Base-by-base conservation (phyloP, 2,888 invertebrate genomes). In the Cyclophora albipunctata region DNA sequence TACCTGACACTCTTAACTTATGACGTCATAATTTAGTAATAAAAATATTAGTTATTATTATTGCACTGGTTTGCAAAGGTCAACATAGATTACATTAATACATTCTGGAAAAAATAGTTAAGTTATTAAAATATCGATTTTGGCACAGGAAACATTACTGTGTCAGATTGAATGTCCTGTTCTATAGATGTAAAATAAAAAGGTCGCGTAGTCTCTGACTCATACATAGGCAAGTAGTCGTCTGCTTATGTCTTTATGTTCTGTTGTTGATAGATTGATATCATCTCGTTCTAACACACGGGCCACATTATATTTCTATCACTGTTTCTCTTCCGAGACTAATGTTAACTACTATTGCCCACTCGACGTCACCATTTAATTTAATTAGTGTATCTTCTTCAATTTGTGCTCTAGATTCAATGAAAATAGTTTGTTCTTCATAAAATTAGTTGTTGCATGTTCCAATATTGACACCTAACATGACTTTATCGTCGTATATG, bases 281-380 rank as follows among this genome's bases (percentile, higher is more conserved):
- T 67, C 60, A 69, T 84, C 83, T 81, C 78, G 58, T 73, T 84
- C 80, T 58, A 62, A 63, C 78, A 56, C 61, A 57, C 54, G 47
- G 56, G 54, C 60, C 53, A 58, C 60, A 52, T 64, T 79, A 69
- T 69, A 60, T 20, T 20, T 69, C 68, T 71, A 64, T 83, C 76
- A 69, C 75, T 68, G 62, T 79, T 75, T 72, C 70, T 68, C 62
- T 51, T 59, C 63, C 60, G 71, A 67, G 67, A 69, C 69, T 67
- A 64, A 60, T 69, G 62, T 70, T 69, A 67, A 68, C 66, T 69
- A 5, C 66, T 56, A 66, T 73, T 72, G 75, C 73, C 72, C 71
- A 71, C 70, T 67, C 73, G 61, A 66, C 75, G 73, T 77, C 78
- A 76, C 78, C 73, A 81, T 82, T 78, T 84, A 82, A 83, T 84